phyloP scores from a whole-genome alignment of 2,797 vertebrate species.

The Spinibarbus caldwelli region DNA sequence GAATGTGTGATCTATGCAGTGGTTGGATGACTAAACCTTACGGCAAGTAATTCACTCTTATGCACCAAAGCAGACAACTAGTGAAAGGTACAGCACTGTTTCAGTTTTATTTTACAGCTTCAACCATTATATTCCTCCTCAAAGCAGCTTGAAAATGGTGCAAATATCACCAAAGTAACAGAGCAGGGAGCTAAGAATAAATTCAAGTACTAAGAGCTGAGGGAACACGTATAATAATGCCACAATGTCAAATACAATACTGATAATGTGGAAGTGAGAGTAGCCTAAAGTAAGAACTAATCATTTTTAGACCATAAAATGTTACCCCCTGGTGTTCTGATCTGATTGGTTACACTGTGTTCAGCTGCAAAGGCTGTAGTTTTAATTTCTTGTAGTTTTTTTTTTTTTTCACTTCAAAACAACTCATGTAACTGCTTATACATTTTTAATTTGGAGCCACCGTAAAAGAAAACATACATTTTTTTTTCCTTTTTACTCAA shows the following conservation, averaged over 20 bases:
- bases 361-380: background rate
- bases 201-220: background rate
- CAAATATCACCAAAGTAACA: background rate
- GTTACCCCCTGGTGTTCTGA: background rate
- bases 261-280: background rate
- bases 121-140: background rate
- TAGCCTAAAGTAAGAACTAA: background rate
- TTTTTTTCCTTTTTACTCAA: background rate
- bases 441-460: background rate
- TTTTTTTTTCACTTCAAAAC: background rate
- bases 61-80: background rate
- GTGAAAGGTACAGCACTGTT: background rate
- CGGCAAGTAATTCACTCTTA: constrained; percentile 27
- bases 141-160: background rate
- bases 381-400: background rate
- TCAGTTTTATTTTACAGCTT: background rate
- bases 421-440: background rate
- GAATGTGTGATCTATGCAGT: constrained; percentile 40
- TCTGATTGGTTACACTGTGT: background rate
- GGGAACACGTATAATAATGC: background rate
- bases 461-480: background rate
- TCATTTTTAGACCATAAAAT: background rate
- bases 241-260: constrained; percentile 6
- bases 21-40: constrained; percentile 49
- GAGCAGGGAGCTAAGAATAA: constrained; percentile 6